Evolutionary conservation across 2,113 vertebrate genomes (phyloP).

Genomic region (Aythya baeri): DNA sequence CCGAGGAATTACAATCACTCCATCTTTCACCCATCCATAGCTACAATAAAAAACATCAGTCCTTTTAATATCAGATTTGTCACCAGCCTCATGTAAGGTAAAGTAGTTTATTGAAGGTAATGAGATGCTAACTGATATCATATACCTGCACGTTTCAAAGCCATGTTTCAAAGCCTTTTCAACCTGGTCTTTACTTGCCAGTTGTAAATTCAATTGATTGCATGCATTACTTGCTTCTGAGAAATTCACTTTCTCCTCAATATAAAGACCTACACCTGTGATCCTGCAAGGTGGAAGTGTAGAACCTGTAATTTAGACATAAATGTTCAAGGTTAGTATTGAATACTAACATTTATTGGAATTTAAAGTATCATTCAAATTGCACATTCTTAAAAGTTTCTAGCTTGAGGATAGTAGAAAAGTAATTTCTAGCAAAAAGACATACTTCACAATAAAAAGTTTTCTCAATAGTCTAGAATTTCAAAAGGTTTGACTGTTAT

Average conservation of each 20-base stretch:
- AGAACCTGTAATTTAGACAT: constrained; percentile 73
- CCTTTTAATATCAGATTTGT: neutral
- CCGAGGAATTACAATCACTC: constrained; percentile 83
- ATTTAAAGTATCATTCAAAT: neutral
- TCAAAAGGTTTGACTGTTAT: neutral
- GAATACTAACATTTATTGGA: neutral
- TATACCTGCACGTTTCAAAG: constrained; percentile 92
- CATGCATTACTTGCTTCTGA: constrained; percentile 81
- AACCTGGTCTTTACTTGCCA: constrained; percentile 84
- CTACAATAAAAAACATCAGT: constrained; percentile 71
- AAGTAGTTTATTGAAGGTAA: neutral
- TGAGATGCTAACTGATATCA: neutral
- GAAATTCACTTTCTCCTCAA: constrained; percentile 69
- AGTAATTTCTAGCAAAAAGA: neutral
- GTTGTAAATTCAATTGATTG: constrained; percentile 65
- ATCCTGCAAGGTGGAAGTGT: constrained; percentile 67
- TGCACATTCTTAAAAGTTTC: neutral
- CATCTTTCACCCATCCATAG: constrained; percentile 89
- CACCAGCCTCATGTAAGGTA: neutral
- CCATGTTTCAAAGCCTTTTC: constrained; percentile 73
- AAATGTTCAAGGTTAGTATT: constrained; percentile 28
- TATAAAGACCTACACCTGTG: constrained; percentile 79
- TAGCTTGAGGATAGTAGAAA: neutral
- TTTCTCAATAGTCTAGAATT: neutral
- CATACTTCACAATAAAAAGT: neutral